Evolutionary conservation across 2,797 vertebrate genomes (phyloP).

Genomic region (Chloroceryle inda): DNA sequence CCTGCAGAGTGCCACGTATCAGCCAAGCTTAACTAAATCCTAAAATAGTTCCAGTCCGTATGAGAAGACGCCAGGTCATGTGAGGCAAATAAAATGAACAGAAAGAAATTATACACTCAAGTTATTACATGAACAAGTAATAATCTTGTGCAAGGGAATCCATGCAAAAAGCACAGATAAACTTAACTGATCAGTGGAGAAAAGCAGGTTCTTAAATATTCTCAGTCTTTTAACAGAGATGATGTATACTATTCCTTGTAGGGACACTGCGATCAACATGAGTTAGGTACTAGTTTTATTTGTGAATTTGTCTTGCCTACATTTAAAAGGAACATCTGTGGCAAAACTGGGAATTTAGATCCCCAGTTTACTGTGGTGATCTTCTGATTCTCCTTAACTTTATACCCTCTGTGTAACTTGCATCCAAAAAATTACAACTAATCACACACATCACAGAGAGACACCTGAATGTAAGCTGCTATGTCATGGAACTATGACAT

Average conservation of each 20-base stretch:
- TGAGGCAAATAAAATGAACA: neutral
- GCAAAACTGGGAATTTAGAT: neutral
- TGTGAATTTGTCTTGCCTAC: neutral
- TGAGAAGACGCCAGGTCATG: neutral
- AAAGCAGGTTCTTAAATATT: neutral
- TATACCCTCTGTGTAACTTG: neutral
- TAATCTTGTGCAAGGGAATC: neutral
- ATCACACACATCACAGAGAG: neutral
- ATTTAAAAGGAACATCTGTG: neutral
- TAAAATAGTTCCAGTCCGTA: neutral
- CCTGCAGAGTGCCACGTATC: neutral
- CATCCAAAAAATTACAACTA: neutral
- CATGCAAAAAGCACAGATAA: neutral
- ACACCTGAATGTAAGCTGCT: neutral
- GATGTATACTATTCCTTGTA: neutral
- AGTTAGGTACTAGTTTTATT: neutral
- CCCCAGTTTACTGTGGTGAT: neutral
- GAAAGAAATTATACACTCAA: neutral
- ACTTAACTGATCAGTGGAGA: neutral
- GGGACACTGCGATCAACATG: rapidly evolving
- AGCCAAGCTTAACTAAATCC: neutral
- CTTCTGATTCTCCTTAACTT: neutral
- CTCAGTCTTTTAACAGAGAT: neutral
- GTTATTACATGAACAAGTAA: neutral
- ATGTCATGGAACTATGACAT: neutral